A percentile compares a stretch with the other conserved stretches of the same genome.
Evolutionary conservation across 1,140 invertebrate species (phyloP).

Genomic region (Wiebesia pumilae): DNA sequence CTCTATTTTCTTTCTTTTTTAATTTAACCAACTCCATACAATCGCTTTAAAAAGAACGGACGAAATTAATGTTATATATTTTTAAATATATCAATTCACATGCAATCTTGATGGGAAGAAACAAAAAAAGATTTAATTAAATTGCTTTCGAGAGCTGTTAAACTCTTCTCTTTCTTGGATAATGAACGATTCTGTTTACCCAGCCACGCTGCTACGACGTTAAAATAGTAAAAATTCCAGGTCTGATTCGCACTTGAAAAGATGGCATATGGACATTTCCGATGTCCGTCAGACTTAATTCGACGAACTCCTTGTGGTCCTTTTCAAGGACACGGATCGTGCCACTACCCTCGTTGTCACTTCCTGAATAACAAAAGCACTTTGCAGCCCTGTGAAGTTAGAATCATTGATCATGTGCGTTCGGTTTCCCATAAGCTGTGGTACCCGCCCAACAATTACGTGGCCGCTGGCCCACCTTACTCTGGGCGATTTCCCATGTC

Average conservation of each 20-base stretch:
- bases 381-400: constrained; percentile 43
- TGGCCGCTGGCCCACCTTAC: constrained; percentile 58
- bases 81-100: neutral
- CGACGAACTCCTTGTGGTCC: neutral
- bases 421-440: constrained; percentile 66
- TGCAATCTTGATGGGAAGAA: neutral
- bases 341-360: constrained; percentile 21
- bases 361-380: neutral
- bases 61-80: neutral
- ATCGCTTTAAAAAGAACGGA: neutral
- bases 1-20: neutral
- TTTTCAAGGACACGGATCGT: neutral
- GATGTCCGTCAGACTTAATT: neutral
- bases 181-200: neutral
- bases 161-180: neutral
- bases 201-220: neutral
- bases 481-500: constrained; percentile 66
- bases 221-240: neutral
- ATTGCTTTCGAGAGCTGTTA: neutral
- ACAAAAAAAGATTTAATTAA: neutral
- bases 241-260: neutral
- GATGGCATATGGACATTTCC: neutral
- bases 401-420: constrained; percentile 69
- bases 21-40: neutral
- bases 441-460: constrained; percentile 66